A percentile compares a stretch with the other conserved stretches of the same genome.
These are phyloP conservation scores for Atractosteus spatula DNA, from an alignment of 2,113 vertebrate genomes.

Conservation along the genomic window DNA sequence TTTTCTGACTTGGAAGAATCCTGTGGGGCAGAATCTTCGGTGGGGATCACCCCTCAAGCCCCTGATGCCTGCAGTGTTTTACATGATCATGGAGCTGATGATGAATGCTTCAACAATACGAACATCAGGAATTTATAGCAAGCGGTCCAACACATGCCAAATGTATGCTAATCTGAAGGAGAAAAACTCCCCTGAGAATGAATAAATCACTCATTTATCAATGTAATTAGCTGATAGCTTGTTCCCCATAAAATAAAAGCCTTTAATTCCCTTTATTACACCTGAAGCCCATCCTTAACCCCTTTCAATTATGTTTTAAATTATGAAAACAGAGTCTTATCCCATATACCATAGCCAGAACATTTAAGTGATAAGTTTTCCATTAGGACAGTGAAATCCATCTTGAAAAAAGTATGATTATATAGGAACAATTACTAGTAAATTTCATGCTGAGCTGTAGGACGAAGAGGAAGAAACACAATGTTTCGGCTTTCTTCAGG, in stretches of 20 bases:
- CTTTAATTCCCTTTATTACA: slow-evolving; percentile 50
- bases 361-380: background rate
- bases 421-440: too few relatives aligned
- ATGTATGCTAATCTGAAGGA: slow-evolving; percentile 45
- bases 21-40: slow-evolving; percentile 21
- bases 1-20: slow-evolving; percentile 33
- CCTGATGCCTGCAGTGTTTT: slow-evolving; percentile 41
- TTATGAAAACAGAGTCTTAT: slow-evolving; percentile 21
- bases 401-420: too few relatives aligned
- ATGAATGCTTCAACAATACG: slow-evolving; percentile 35
- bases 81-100: slow-evolving; percentile 35
- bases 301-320: slow-evolving; percentile 16
- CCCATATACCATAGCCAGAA: background rate
- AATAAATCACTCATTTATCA: slow-evolving; percentile 49
- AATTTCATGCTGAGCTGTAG: too few relatives aligned
- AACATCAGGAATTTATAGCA: slow-evolving; percentile 47
- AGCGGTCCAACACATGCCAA: slow-evolving; percentile 43
- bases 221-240: slow-evolving; percentile 52
- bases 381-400: background rate
- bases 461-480: too few relatives aligned
- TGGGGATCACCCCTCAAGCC: slow-evolving; percentile 35
- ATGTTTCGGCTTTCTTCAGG: too few relatives aligned
- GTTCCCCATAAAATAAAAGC: slow-evolving; percentile 47
- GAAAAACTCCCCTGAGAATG: slow-evolving; percentile 44
- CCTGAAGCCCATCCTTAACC: slow-evolving; percentile 42